Base-by-base conservation (phyloP, 30 jellyfish, hydroid and myxozoan genomes). In the Haliclystus octoradiatus region DNA sequence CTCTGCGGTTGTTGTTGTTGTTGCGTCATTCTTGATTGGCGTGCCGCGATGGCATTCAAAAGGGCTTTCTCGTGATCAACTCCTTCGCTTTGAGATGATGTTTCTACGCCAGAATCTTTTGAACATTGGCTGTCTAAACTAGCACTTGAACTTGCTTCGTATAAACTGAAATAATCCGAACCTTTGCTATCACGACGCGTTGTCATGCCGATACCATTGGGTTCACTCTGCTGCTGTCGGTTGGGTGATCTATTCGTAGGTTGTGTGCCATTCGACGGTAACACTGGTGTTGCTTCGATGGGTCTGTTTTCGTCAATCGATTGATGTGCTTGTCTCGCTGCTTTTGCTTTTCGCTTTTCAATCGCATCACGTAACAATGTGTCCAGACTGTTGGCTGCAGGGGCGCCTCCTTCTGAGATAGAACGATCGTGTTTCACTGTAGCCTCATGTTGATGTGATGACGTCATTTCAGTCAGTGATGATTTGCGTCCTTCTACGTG, bases 31-130 rank as follows among this genome's bases (percentile, higher is more conserved):
- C 72, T 81, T 31, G 94, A 95, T 31, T 94, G 93, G 33, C 98
- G 35, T 33, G 83, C 51, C 3, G 98, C 98, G 19, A 88, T 90
- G 13, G 98, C 98, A 46, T 80, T 77, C 9, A 94, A 81, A 26
- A 88, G 75, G 4, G 93, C 98, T 15, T 86, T 66, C 31, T 94
- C 93, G 34, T 82, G 85, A 53, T 88, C 95, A 19, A 73, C 62
- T 19, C 68, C 76, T 1, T 46, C 72, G 30, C 50, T 26, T 31
- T 70, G 52, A 1, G 71, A 76, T 19, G 79, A 68, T 22, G 72
- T 88, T 34, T 88, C 98, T 40, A 76, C 67, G 9, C 98, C 98
- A 9, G 98, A 80, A 60, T 80, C 95, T 63, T 80, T 80, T 23
- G 95, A 88, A 47, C 72, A 49, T 49, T 92, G 89, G 28, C 94